Evolutionary conservation across 35 echinoderm and acorn worm species (phyloP), one percentile per base, ranked within the genome.

Genomic region (Ophiothrix spiculata): DNA sequence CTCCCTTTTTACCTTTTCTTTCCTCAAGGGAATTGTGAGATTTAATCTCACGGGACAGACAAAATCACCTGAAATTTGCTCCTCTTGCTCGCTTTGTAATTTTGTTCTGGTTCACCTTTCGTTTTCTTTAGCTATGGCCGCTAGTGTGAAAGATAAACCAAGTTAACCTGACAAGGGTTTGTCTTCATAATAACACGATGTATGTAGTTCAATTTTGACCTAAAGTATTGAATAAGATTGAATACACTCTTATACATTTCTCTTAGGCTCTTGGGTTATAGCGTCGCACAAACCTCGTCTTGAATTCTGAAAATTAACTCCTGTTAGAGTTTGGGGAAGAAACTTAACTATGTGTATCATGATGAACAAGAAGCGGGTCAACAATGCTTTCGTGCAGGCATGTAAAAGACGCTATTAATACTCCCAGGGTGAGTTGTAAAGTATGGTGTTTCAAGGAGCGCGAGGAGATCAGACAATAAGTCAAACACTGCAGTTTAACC

Each of bases 61-160:
- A 10, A 69, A 69, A 69, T 69, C 60, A 69, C 16, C 60, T 69
- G 60, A 69, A 49, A 69, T 69, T 69, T 69, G 60, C 16, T 28
- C 60, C 60, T 15, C 60, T n/a, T 69, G 60, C 60, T 69, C 29
- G 60, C 60, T 28, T n/a, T n/a, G 60, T 69, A 69, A 49, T 69
- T 10, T 69, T 28, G 60, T 25, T 25, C 60, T 69, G 60, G 42
- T 69, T 69, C 60, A 69, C 60, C 60, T n/a, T 69, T 69, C 60
- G 60, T 69, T 69, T 69, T 69, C 60, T 69, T 69, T 69, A 69
- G 60, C 60, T 25, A 69, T 69, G 60, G 60, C 60, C 60, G 60
- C 60, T 4, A 69, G 60, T 69, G 60, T 69, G 60, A 69, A 69
- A n/a, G 25, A 15, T 25, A 69, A 69, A 15, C 60, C 17, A n/a